Evolutionary conservation across 2,113 vertebrate species (phyloP), one percentile per base, ranked within the genome.

Genomic region (Athene cunicularia): DNA sequence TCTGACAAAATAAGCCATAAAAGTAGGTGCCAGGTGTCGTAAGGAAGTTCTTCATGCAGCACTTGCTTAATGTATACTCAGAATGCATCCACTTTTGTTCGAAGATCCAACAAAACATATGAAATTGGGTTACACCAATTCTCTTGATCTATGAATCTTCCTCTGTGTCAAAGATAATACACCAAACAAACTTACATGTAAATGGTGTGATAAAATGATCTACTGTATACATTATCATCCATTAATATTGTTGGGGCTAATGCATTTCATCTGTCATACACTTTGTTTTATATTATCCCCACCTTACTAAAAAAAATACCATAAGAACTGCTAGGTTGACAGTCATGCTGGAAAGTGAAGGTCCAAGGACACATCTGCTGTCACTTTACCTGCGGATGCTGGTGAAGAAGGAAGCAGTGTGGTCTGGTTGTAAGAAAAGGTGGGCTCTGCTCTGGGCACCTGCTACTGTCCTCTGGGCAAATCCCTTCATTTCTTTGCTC

Each of bases 121-220:
- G 97, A 98, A 97, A 98, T 98, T 98, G 96, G 97, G 95, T 97
- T 98, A 97, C 96, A 95, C 95, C 96, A 93, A 95, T 97, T 97
- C 97, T 97, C 97, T 98, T 97, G 97, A 97, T 98, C 97, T 97
- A 92, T 93, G 96, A 96, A 94, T 97, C 96, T 96, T 97, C 93
- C 91, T 90, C 93, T 95, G 92, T 96, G 95, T 97, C 97, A 97
- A 94, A 95, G 92, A 97, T 96, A 96, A 96, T 96, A 93, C 83
- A 96, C 94, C 93, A 96, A 98, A 97, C 97, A 98, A 96, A 97
- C 95, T 95, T 96, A 97, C 97, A 95, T 97, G 96, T 95, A 98
- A 97, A 97, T 96, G 79, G 95, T 97, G 90, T 97, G 96, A 96
- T 97, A 96, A 97, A 97, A 93, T 96, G 96, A 98, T 97, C 93